Conservation (phyloP, 2,888 invertebrate genomes). For the Leucoptera coffeella region DNA sequence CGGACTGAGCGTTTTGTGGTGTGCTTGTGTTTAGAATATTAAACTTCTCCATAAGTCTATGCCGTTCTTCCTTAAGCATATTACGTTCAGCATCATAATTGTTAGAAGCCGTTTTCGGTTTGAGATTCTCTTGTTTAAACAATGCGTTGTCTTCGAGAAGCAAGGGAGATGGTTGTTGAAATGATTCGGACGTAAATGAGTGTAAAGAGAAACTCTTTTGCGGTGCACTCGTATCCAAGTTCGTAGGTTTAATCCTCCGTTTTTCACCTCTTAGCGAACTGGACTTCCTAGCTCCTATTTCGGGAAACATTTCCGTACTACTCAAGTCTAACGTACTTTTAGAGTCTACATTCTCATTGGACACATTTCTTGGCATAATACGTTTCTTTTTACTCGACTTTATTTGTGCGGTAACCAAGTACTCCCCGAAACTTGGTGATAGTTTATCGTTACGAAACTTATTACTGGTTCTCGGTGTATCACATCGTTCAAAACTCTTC, state of each 20-base stretch:
- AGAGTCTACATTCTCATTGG: conserved; percentile 19
- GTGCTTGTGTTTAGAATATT: conserved; percentile 25
- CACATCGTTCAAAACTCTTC: conserved; percentile 27
- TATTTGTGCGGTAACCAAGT: conserved; percentile 16
- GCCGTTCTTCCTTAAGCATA: conserved; percentile 33
- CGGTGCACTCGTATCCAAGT: conserved; percentile 17
- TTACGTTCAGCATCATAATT: conserved; percentile 32
- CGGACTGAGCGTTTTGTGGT: conserved; percentile 11
- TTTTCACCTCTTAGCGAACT: conserved; percentile 25
- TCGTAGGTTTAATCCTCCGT: conserved; percentile 49
- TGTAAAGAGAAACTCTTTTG: conserved; percentile 27
- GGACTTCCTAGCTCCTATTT: conserved; percentile 30
- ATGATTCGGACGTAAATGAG: conserved; percentile 25
- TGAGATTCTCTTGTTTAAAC: conserved; percentile 24
- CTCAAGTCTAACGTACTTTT: conserved; percentile 27
- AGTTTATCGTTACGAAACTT: conserved; percentile 25
- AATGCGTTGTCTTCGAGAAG: conserved; percentile 27
- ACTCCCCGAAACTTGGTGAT: conserved; percentile 33
- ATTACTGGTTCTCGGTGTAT: conserved; percentile 28
- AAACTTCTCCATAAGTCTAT: conserved; percentile 42
- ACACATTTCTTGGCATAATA: conserved; percentile 14
- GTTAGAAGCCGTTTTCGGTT: conserved; percentile 19
- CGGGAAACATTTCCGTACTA: conserved; percentile 34
- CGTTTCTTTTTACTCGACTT: conserved; percentile 26
- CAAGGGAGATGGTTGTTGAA: conserved; percentile 21